Evolutionary conservation across 2,113 vertebrate genomes (phyloP).

Genomic region (Brachyhypopomus occidentalis): DNA sequence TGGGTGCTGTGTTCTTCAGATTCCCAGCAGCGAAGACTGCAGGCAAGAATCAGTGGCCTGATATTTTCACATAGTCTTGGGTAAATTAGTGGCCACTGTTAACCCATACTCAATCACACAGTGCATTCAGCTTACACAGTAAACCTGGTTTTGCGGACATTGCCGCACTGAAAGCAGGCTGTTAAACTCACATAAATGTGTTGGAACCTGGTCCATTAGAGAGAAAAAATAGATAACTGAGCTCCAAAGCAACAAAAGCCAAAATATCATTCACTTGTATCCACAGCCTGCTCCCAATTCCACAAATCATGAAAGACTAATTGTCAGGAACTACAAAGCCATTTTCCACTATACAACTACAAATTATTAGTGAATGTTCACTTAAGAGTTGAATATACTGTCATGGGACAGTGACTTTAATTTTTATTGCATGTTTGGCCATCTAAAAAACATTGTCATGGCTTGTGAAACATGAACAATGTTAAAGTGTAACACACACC

Average conservation of each 20-base stretch:
- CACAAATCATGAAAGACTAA: not conserved
- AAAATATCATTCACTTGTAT: conserved; percentile 1
- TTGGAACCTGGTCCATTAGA: not conserved
- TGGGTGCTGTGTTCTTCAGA: not conserved
- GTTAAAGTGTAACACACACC: not conserved
- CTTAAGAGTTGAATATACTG: not conserved
- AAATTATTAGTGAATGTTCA: conserved; percentile 7
- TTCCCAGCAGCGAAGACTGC: no score
- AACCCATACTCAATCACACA: not conserved
- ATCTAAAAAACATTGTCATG: not conserved
- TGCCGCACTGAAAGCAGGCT: not conserved
- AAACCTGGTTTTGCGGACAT: not conserved
- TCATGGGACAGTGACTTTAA: conserved; percentile 8
- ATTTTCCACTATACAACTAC: conserved; percentile 5
- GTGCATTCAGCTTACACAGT: not conserved
- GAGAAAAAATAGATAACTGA: not conserved
- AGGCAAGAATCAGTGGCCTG: no score
- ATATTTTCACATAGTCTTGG: no score
- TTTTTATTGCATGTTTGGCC: not conserved
- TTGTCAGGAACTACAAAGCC: not conserved
- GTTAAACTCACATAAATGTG: not conserved
- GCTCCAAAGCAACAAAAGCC: not conserved
- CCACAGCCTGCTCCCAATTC: conserved; percentile 5
- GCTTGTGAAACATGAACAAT: not conserved
- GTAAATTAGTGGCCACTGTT: not conserved